A percentile compares a stretch with the other conserved stretches of the same genome.
phyloP scores from a whole-genome alignment of 2,113 vertebrate species.

The Pomatorhinus ruficollis region DNA sequence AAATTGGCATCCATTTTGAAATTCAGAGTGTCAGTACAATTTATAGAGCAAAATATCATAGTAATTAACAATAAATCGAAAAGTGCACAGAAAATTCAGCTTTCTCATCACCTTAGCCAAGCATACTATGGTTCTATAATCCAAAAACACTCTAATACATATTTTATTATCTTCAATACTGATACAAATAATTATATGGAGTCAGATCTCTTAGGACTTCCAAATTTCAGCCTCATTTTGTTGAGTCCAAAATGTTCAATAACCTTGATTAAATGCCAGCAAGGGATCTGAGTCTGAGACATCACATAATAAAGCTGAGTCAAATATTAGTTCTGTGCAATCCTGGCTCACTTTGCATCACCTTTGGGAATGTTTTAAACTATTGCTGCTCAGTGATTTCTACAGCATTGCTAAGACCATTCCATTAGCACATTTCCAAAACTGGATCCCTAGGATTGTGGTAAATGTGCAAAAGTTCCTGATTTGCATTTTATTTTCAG shows the following conservation, averaged over 20 bases:
- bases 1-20: slow-evolving; percentile 49
- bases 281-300: not conserved
- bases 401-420: not conserved
- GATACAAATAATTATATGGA: not conserved
- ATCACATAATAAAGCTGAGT: slow-evolving; percentile 31
- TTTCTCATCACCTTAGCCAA: slow-evolving; percentile 7
- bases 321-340: slow-evolving; percentile 37
- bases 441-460: not conserved
- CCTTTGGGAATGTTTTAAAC: slow-evolving; percentile 12
- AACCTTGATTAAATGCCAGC: slow-evolving; percentile 6
- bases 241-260: not conserved
- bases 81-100: slow-evolving; percentile 32
- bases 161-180: not conserved
- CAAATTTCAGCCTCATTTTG: slow-evolving; percentile 6
- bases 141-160: not conserved
- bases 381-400: not conserved
- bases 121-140: not conserved
- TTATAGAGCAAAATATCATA: slow-evolving; percentile 37
- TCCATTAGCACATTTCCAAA: not conserved
- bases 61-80: slow-evolving; percentile 60
- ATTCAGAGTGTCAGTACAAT: slow-evolving; percentile 31
- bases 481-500: not conserved
- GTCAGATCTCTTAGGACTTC: not conserved
- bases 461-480: not conserved
- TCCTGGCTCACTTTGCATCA: not conserved